Percentiles rank a stretch among this genome's conserved stretches.
phyloP scores from a whole-genome alignment of 2,888 invertebrate genomes.

The Ichneumoninae sp. region DNA sequence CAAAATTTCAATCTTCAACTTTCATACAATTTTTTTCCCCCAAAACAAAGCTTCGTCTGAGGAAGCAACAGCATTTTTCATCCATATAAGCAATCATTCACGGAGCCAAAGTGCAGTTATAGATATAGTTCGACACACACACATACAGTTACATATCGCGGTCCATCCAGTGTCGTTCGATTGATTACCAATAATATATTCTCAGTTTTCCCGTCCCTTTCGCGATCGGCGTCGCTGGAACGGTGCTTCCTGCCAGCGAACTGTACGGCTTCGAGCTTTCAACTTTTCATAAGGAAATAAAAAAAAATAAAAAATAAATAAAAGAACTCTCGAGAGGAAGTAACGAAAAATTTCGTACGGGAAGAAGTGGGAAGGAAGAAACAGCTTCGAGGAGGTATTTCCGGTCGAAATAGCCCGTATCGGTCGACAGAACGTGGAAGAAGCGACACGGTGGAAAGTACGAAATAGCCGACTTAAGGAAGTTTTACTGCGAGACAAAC shows the following conservation, averaged over 20 bases:
- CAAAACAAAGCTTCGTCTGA: too few species aligned
- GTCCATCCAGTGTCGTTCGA: slow-evolving; percentile 19
- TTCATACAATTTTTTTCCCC: not conserved
- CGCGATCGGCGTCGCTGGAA: not conserved
- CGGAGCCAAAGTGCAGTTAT: not conserved
- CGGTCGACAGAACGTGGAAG: slow-evolving; percentile 60
- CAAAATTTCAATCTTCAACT: too few species aligned
- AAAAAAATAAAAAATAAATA: slow-evolving; percentile 23
- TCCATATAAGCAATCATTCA: slow-evolving; percentile 14
- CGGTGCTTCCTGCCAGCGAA: not conserved
- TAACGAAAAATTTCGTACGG: slow-evolving; percentile 23
- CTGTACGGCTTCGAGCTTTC: not conserved
- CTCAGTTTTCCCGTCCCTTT: not conserved
- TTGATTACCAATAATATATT: slow-evolving; percentile 45
- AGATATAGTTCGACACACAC: too few species aligned
- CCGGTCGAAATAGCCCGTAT: slow-evolving; percentile 73
- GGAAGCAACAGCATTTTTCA: not conserved
- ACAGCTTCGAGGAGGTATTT: slow-evolving; percentile 67
- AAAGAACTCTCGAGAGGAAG: slow-evolving; percentile 27
- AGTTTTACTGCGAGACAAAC: slow-evolving; percentile 81
- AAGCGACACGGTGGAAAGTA: slow-evolving; percentile 70
- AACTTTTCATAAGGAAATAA: slow-evolving; percentile 53
- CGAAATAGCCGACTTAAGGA: slow-evolving; percentile 78
- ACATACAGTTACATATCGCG: not conserved
- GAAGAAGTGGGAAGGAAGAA: slow-evolving; percentile 41